Base-by-base conservation (phyloP, 2,888 invertebrate species). In the Eumerus sabulonum region DNA sequence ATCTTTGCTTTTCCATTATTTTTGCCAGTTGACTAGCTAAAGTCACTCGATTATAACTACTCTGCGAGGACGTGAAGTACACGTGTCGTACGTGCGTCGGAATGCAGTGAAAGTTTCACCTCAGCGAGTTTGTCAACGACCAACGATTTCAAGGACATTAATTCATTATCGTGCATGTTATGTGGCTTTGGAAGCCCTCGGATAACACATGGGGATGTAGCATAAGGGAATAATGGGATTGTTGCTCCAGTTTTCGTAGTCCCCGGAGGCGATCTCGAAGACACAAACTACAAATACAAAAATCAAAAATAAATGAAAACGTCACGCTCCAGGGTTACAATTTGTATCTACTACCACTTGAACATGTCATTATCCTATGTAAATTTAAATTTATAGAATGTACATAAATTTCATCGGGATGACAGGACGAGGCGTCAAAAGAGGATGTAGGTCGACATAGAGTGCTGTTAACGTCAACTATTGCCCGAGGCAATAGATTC, bases 351-450 rank as follows among this genome's bases (percentile, higher is more conserved):
- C 45, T 54, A 59, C 53, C 45, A 68, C 51, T 51, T 68, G 51
- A 68, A 68, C 44, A 68, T 59, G 68, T 51, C 51, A 60, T 68
- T 68, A 68, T 68, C 59, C 53, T 68, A 68, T 68, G 68, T 60
- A 68, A 68, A 68, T 68, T 68, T 51, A 38, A 53, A 59, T 44
- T 42, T 47, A 57, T 51, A 27, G 57, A 59, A 59, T 67, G 51
- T 59, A 27, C 27, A 27, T 27, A 27, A 27, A 4, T 27, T 27
- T 27, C 2, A 27, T 27, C 27, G 7, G 27, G 27, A 27, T 27
- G 27, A 27, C 7, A 27, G 27, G 27, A 4, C 7, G 27, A 27
- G 27, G 7, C 27, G 7, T 27, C 27, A 7, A 7, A 7, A 7
- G 27, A 2, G 27, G 27, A 7, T 7, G 7, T 7, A 27, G 27